A percentile compares a stretch with the other conserved stretches of the same genome.
These are phyloP conservation scores for Kryptopterus vitreolus DNA, from an alignment of 2,797 vertebrate genomes.

Conservation along the genomic window DNA sequence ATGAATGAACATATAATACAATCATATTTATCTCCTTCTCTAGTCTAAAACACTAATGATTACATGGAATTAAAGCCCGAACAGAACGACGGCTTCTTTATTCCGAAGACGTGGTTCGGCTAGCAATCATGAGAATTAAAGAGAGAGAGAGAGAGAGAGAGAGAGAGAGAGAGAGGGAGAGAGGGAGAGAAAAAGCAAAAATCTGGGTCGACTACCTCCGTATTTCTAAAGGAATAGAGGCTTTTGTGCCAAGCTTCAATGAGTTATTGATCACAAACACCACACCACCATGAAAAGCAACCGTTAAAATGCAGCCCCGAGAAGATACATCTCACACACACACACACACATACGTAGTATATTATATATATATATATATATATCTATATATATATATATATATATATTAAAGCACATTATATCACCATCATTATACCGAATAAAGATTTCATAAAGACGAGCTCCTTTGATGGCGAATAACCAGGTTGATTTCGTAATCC, in stretches of 20 bases:
- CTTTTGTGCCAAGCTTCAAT: not conserved
- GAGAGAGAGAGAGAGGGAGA: too few relatives aligned
- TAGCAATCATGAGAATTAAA: not conserved
- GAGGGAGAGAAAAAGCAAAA: not conserved
- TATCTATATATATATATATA: too few relatives aligned
- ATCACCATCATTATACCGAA: not conserved
- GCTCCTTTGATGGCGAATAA: not conserved
- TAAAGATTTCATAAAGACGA: not conserved
- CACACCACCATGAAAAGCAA: not conserved
- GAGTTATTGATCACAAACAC: conserved; percentile 12
- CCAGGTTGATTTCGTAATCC: not conserved
- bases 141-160: too few relatives aligned
- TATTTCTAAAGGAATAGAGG: not conserved
- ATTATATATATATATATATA: too few relatives aligned
- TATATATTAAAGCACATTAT: not conserved
- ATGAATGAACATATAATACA: too few relatives aligned
- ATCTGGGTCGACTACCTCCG: not conserved
- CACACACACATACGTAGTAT: too few relatives aligned
- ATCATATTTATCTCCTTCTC: too few relatives aligned
- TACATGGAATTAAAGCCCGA: too few relatives aligned
- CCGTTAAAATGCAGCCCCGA: conserved; percentile 6
- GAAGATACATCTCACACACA: too few relatives aligned
- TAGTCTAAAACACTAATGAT: too few relatives aligned
- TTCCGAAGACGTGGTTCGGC: not conserved
- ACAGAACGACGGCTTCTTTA: too few relatives aligned